Percentiles rank a stretch among this genome's conserved stretches.
phyloP scores from a whole-genome alignment of 2,113 vertebrate genomes.

The Callionymus lyra region DNA sequence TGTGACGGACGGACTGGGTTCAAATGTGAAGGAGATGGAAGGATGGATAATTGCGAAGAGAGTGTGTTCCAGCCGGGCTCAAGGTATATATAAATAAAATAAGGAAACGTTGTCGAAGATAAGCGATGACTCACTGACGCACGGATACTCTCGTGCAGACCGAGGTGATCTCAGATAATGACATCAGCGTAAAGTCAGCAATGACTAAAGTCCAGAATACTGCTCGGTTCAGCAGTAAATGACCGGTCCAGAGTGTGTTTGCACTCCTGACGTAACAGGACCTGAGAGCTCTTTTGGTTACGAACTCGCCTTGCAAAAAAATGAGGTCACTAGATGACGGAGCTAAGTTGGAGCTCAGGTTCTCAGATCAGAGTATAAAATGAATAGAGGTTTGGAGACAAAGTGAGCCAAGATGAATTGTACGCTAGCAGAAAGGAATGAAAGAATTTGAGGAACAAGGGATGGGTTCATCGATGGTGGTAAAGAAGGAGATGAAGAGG shows the following conservation, averaged over 20 bases:
- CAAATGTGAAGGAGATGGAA: slow-evolving; percentile 35
- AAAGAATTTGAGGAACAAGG: too few relatives aligned
- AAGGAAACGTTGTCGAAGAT: slow-evolving; percentile 9
- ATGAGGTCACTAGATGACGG: too few relatives aligned
- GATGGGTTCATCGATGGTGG: too few relatives aligned
- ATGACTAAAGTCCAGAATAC: slow-evolving; percentile 38
- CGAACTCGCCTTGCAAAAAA: too few relatives aligned
- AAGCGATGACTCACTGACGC: neutral
- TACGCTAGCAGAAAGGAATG: too few relatives aligned
- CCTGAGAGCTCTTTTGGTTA: slow-evolving; percentile 5
- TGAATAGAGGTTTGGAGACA: too few relatives aligned
- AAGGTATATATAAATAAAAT: too few relatives aligned
- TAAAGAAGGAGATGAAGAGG: too few relatives aligned
- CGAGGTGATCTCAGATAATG: slow-evolving; percentile 35
- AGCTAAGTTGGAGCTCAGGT: too few relatives aligned
- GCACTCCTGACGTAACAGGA: slow-evolving; percentile 12
- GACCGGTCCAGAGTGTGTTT: slow-evolving; percentile 9
- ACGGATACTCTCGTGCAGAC: slow-evolving; percentile 1
- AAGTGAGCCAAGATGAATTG: too few relatives aligned
- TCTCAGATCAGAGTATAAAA: too few relatives aligned
- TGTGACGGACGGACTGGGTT: slow-evolving; percentile 20
- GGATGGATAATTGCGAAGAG: slow-evolving; percentile 13
- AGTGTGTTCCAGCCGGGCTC: slow-evolving; percentile 13
- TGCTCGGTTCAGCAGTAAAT: slow-evolving; percentile 24
- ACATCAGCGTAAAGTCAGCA: slow-evolving; percentile 50